Conservation (phyloP, 2,888 invertebrate genomes). For the Poecilus cupreus region DNA sequence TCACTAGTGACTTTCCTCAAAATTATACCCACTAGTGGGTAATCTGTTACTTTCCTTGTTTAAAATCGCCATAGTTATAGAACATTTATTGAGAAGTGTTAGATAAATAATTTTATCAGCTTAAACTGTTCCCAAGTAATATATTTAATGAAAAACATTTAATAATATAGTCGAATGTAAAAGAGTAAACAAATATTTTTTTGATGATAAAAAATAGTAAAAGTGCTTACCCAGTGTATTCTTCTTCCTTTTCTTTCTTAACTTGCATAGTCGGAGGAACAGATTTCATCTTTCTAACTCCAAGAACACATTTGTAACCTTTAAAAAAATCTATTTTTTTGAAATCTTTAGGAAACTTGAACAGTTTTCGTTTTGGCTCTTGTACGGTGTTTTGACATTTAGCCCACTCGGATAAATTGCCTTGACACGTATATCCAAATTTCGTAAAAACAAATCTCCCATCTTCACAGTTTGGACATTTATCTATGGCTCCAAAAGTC, state of each 20-base stretch:
- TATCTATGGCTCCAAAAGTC: slow-evolving; percentile 88
- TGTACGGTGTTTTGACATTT: slow-evolving; percentile 85
- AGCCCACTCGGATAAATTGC: slow-evolving; percentile 89
- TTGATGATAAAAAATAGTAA: too few relatives aligned
- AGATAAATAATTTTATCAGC: too few relatives aligned
- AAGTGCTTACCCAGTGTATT: slow-evolving; percentile 67
- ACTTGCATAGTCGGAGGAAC: slow-evolving; percentile 73
- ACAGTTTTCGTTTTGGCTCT: slow-evolving; percentile 82
- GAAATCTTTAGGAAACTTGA: slow-evolving; percentile 80
- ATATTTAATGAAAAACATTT: too few relatives aligned
- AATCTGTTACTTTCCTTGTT: too few relatives aligned
- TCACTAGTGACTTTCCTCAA: too few relatives aligned
- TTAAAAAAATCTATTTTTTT: slow-evolving; percentile 75
- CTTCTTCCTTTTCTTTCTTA: slow-evolving; percentile 73
- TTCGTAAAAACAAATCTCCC: slow-evolving; percentile 83
- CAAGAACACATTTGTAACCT: slow-evolving; percentile 77
- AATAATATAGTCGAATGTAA: too few relatives aligned
- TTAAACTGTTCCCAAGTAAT: too few relatives aligned
- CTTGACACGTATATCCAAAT: slow-evolving; percentile 87
- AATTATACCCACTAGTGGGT: too few relatives aligned
- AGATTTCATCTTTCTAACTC: slow-evolving; percentile 76
- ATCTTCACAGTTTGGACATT: slow-evolving; percentile 85
- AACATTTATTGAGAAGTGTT: too few relatives aligned
- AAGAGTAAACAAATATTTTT: neutral
- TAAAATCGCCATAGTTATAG: too few relatives aligned